Percentiles rank a stretch among this genome's conserved stretches.
phyloP scores from a whole-genome alignment of 2,113 vertebrate genomes.

The Clupea harengus region DNA sequence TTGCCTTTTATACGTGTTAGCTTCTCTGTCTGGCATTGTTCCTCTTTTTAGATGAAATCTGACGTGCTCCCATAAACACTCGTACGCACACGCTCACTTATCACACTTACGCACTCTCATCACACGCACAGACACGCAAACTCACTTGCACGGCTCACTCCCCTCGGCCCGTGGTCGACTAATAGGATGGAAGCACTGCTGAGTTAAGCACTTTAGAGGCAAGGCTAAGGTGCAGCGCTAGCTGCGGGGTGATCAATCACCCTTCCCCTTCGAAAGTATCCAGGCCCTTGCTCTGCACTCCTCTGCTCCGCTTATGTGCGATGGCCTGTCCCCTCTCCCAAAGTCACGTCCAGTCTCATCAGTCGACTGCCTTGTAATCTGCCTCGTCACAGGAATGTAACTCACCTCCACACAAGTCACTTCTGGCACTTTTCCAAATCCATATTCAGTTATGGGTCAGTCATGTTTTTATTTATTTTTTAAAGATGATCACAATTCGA shows the following conservation, averaged over 20 bases:
- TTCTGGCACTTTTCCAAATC: background rate
- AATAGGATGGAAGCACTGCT: constrained; percentile 58
- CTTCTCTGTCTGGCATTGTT: background rate
- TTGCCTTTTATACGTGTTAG: background rate
- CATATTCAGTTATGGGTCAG: background rate
- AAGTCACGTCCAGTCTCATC: background rate
- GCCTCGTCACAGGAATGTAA: background rate
- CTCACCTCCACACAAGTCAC: background rate
- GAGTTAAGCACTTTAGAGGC: constrained; percentile 41
- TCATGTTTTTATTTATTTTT: background rate
- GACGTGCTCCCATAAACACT: background rate
- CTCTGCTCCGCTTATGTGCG: background rate
- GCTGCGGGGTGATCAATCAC: constrained; percentile 2
- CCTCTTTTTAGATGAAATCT: background rate
- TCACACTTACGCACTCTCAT: background rate
- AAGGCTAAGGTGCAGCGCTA: constrained; percentile 7
- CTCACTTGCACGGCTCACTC: constrained; percentile 19
- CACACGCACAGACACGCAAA: constrained; percentile 9
- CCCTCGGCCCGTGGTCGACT: constrained; percentile 49
- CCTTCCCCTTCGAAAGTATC: background rate
- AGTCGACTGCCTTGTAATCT: background rate
- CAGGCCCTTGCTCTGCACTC: background rate
- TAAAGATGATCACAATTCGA: background rate
- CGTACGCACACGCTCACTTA: background rate
- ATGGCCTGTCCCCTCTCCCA: background rate